These are phyloP conservation scores for Drosophila ananassae DNA, from an alignment of 1,140 invertebrate genomes.

Conservation along the genomic window DNA sequence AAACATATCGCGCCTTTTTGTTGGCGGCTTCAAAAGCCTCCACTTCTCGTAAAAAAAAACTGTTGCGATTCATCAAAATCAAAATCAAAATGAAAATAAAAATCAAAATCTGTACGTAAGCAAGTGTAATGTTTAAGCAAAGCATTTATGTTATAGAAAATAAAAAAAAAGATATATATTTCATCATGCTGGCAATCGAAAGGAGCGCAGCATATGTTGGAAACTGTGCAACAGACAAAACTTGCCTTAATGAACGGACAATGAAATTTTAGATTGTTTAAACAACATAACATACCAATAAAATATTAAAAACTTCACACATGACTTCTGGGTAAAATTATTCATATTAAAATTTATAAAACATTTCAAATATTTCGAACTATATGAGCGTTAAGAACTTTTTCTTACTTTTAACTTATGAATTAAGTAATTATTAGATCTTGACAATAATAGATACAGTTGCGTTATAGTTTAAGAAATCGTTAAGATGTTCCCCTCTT, in stretches of 20 bases:
- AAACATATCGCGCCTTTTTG: constrained; percentile 70
- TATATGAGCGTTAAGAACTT: too few relatives aligned
- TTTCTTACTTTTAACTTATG: too few relatives aligned
- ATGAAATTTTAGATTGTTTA: constrained; percentile 81
- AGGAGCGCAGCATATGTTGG: constrained; percentile 19
- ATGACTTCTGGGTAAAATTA: background rate
- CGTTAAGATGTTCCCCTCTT: background rate
- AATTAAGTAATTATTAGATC: background rate
- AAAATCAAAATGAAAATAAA: constrained; percentile 24
- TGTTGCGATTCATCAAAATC: constrained; percentile 55
- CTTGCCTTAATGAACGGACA: constrained; percentile 79
- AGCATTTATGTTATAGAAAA: constrained; percentile 74
- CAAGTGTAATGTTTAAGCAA: constrained; percentile 65
- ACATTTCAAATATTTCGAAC: too few relatives aligned
- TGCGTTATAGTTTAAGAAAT: background rate
- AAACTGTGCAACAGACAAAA: constrained; percentile 54
- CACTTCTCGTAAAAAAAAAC: constrained; percentile 23
- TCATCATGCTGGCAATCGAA: constrained; percentile 60
- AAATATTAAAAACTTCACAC: constrained; percentile 49
- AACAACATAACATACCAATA: constrained; percentile 69
- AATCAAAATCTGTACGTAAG: constrained; percentile 67
- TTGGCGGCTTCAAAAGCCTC: constrained; percentile 52
- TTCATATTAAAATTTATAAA: too few relatives aligned
- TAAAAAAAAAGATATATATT: constrained; percentile 25
- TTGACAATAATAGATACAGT: background rate